Evolutionary conservation across 2,113 vertebrate species (phyloP).

Genomic region (Xenopus borealis): DNA sequence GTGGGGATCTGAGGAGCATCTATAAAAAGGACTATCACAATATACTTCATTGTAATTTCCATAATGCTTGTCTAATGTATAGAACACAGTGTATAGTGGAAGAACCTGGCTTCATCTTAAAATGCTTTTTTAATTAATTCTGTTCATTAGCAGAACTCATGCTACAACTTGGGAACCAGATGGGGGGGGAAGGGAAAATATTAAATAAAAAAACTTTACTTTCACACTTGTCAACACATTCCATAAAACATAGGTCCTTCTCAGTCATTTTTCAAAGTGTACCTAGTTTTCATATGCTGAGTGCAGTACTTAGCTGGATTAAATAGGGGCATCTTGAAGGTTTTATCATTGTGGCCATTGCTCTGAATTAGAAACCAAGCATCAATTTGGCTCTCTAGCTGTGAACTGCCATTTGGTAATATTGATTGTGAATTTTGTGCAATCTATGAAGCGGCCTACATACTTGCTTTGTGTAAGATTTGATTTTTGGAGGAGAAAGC

Average conservation of each 20-base stretch:
- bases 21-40: slow-evolving; percentile 65
- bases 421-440: slow-evolving; percentile 1
- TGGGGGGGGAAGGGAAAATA: slow-evolving; percentile 2
- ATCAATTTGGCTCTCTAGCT: slow-evolving; percentile 8
- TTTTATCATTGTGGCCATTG: slow-evolving; percentile 4
- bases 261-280: slow-evolving; percentile 57
- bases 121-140: slow-evolving; percentile 72
- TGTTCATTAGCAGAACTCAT: slow-evolving; percentile 68
- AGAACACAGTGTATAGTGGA: slow-evolving; percentile 61
- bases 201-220: slow-evolving; percentile 58
- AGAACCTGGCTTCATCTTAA: slow-evolving; percentile 64
- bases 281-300: slow-evolving; percentile 55
- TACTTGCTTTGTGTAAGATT: not conserved
- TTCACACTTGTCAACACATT: slow-evolving; percentile 67
- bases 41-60: slow-evolving; percentile 64
- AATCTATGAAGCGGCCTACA: slow-evolving; percentile 5
- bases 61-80: slow-evolving; percentile 71
- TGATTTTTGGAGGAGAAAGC: not conserved
- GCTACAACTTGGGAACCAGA: slow-evolving; percentile 55
- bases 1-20: slow-evolving; percentile 63
- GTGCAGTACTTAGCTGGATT: slow-evolving; percentile 63
- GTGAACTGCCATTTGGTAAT: not conserved
- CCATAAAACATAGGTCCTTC: slow-evolving; percentile 59
- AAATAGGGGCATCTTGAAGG: slow-evolving; percentile 47
- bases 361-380: not conserved